Evolutionary conservation across 2,797 vertebrate genomes (phyloP).

Genomic region (Chelon labrosus): DNA sequence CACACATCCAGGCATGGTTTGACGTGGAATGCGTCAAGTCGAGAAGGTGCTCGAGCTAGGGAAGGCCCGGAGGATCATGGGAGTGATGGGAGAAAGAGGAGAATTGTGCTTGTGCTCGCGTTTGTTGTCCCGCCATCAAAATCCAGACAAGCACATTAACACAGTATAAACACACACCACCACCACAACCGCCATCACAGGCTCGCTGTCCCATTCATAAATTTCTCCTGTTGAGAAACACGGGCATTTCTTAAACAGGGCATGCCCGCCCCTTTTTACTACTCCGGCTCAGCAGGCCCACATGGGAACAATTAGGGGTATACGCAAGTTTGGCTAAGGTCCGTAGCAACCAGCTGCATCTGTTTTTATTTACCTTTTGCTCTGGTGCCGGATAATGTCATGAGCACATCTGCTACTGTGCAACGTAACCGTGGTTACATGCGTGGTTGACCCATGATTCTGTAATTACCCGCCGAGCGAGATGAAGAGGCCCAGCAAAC

Average conservation of each 20-base stretch:
- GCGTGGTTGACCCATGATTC: slow-evolving; percentile 89
- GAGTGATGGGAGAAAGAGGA: background rate
- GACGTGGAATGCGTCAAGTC: slow-evolving; percentile 40
- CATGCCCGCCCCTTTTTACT: slow-evolving; percentile 73
- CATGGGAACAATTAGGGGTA: slow-evolving; percentile 86
- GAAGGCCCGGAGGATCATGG: background rate
- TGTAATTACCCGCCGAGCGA: slow-evolving; percentile 87
- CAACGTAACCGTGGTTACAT: slow-evolving; percentile 87
- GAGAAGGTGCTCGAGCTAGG: background rate
- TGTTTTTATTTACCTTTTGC: slow-evolving; percentile 89
- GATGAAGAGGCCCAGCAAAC: slow-evolving; percentile 85
- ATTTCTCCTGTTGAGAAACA: slow-evolving; percentile 73
- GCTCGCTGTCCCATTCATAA: slow-evolving; percentile 81
- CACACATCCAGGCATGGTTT: slow-evolving; percentile 51
- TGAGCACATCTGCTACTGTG: slow-evolving; percentile 90
- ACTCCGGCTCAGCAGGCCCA: slow-evolving; percentile 78
- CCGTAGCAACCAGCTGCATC: slow-evolving; percentile 87
- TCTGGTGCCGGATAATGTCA: slow-evolving; percentile 82
- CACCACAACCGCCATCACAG: slow-evolving; percentile 58
- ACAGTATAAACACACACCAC: slow-evolving; percentile 61
- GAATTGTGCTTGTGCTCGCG: too few species aligned
- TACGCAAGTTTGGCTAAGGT: slow-evolving; percentile 83
- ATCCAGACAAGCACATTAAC: slow-evolving; percentile 51
- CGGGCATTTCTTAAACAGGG: slow-evolving; percentile 74
- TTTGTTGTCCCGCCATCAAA: slow-evolving; percentile 8